A percentile compares a stretch with the other conserved stretches of the same genome.
phyloP scores from a whole-genome alignment of 2,888 invertebrate species.

The Harmothoe impar region DNA sequence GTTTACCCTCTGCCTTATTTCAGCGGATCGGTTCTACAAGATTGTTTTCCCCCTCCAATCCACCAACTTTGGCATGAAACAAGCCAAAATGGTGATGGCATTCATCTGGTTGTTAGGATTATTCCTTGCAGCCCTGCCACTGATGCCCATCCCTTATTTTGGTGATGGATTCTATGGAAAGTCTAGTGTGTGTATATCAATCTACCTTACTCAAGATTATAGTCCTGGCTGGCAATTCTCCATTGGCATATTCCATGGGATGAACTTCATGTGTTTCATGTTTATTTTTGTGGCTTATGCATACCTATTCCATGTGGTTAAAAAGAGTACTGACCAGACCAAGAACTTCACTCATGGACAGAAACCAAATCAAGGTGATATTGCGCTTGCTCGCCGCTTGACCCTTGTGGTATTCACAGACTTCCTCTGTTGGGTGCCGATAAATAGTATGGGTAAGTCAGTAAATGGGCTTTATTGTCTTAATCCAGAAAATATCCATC shows the following conservation, averaged over 20 bases:
- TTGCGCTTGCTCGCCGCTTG: slow-evolving; percentile 15
- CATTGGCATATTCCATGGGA: slow-evolving; percentile 22
- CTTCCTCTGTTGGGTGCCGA: slow-evolving; percentile 54
- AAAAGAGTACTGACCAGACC: not conserved
- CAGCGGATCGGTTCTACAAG: slow-evolving; percentile 40
- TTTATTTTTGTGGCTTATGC: slow-evolving; percentile 52
- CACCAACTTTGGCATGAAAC: slow-evolving; percentile 70
- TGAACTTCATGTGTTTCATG: slow-evolving; percentile 51
- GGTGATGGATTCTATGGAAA: slow-evolving; percentile 62
- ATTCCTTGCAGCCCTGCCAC: slow-evolving; percentile 76
- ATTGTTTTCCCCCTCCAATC: slow-evolving; percentile 45
- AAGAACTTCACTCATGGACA: slow-evolving; percentile 33
- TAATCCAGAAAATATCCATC: not conserved
- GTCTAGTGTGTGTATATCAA: slow-evolving; percentile 55
- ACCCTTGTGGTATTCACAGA: slow-evolving; percentile 50
- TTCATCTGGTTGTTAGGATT: slow-evolving; percentile 77
- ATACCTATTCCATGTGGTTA: slow-evolving; percentile 42
- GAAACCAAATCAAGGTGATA: slow-evolving; percentile 35
- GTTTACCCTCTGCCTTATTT: slow-evolving; percentile 43
- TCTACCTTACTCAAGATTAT: slow-evolving; percentile 46
- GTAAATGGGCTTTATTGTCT: not conserved
- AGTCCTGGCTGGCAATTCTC: slow-evolving; percentile 56
- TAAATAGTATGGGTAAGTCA: slow-evolving; percentile 47
- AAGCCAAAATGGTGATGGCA: slow-evolving; percentile 72
- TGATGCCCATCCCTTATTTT: slow-evolving; percentile 77